phyloP scores from a whole-genome alignment of 2,113 vertebrate genomes.

The Leuciscus idus region DNA sequence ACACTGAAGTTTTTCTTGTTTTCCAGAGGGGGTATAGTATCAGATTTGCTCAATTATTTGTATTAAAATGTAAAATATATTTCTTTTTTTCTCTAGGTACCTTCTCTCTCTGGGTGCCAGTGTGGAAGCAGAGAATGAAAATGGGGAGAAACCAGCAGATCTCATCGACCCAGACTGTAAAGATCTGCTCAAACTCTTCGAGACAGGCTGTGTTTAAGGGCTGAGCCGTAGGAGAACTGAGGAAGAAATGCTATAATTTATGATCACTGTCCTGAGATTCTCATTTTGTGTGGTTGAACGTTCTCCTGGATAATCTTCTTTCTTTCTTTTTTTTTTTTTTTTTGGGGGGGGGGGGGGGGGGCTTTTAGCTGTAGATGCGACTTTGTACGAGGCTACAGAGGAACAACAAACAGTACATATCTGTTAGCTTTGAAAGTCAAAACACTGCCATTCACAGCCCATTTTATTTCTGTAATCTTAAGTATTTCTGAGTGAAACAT shows the following conservation, averaged over 20 bases:
- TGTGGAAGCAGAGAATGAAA: slow-evolving; percentile 81
- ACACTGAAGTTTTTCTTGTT: background rate
- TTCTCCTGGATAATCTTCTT: slow-evolving; percentile 1
- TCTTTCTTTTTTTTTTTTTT: background rate
- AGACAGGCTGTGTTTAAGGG: slow-evolving; percentile 71
- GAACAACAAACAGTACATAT: background rate
- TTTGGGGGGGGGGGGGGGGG: too few species aligned
- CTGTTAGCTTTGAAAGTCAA: background rate
- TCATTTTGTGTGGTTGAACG: slow-evolving; percentile 14
- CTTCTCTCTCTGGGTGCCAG: slow-evolving; percentile 87
- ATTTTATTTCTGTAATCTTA: background rate
- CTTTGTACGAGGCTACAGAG: slow-evolving; percentile 3
- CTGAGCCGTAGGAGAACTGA: background rate
- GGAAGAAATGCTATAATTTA: background rate
- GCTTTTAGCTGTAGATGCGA: background rate
- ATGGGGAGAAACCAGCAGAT: slow-evolving; percentile 86
- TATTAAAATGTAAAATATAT: background rate
- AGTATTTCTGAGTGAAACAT: background rate
- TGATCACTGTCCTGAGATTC: background rate
- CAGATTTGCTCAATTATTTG: background rate
- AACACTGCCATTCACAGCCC: background rate
- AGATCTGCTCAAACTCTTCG: slow-evolving; percentile 84
- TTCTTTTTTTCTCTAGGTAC: slow-evolving; percentile 74
- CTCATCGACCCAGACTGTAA: slow-evolving; percentile 88
- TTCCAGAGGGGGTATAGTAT: background rate